Conservation (phyloP, 1,140 invertebrate genomes). For the Drosophila nannoptera region DNA sequence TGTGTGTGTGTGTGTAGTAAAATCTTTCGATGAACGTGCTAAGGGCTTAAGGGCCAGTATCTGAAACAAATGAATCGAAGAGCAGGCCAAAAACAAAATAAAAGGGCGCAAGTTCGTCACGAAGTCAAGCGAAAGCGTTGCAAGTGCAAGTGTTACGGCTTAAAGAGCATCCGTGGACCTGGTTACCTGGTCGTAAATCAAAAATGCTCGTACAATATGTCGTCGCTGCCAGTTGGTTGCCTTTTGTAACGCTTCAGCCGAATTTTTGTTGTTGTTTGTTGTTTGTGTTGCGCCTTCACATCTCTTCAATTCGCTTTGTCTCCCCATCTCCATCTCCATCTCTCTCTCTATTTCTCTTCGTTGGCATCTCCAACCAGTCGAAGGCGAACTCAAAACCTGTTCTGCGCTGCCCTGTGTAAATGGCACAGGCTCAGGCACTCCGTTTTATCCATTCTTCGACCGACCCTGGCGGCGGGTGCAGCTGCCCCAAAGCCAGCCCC, state of each 20-base stretch:
- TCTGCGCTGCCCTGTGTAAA: slow-evolving; percentile 36
- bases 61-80: slow-evolving; percentile 32
- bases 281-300: slow-evolving; percentile 20
- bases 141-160: slow-evolving; percentile 63
- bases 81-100: not conserved
- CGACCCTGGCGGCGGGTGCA: slow-evolving; percentile 27
- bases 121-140: slow-evolving; percentile 55
- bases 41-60: slow-evolving; percentile 18
- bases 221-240: slow-evolving; percentile 39
- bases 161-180: slow-evolving; percentile 15
- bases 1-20: not conserved
- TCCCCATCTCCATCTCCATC: too few relatives aligned
- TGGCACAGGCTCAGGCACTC: slow-evolving; percentile 40
- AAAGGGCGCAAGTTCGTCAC: slow-evolving; percentile 24
- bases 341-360: slow-evolving; percentile 38
- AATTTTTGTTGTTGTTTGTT: slow-evolving; percentile 39
- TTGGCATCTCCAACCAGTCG: slow-evolving; percentile 54
- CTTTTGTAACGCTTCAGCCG: slow-evolving; percentile 67
- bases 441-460: slow-evolving; percentile 41
- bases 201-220: slow-evolving; percentile 52
- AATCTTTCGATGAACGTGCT: slow-evolving; percentile 11
- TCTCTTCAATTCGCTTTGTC: slow-evolving; percentile 9
- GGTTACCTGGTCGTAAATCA: slow-evolving; percentile 52
- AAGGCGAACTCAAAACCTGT: slow-evolving; percentile 48
- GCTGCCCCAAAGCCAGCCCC: slow-evolving; percentile 29